Percentiles rank a stretch among this genome's conserved stretches.
Evolutionary conservation across 2,113 vertebrate genomes (phyloP).

Genomic region (Erythrolamprus reginae): DNA sequence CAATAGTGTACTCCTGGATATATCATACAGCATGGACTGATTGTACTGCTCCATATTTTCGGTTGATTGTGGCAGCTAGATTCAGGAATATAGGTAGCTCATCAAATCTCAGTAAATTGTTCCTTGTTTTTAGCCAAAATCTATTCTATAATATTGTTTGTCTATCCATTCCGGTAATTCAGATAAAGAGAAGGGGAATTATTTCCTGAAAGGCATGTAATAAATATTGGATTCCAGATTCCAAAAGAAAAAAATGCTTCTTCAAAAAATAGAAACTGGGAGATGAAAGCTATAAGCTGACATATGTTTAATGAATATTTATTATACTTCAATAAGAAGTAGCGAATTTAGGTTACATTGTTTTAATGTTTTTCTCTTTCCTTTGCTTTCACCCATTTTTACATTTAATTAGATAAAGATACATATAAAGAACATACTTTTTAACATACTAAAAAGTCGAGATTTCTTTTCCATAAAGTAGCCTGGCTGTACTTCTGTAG

Average conservation of each 20-base stretch:
- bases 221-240: neutral
- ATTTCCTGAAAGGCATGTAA: neutral
- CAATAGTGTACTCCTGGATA: neutral
- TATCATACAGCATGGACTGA: neutral
- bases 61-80: neutral
- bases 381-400: neutral
- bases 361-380: neutral
- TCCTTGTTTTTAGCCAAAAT: neutral
- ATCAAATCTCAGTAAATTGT: neutral
- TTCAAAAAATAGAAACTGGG: neutral
- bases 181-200: neutral
- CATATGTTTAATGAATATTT: neutral
- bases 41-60: neutral
- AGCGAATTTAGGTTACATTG: neutral
- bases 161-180: neutral
- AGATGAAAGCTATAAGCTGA: slow-evolving; percentile 1
- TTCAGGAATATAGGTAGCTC: neutral
- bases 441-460: neutral
- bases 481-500: neutral
- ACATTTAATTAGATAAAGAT: neutral
- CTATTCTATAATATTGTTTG: neutral
- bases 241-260: neutral
- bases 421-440: neutral
- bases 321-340: neutral
- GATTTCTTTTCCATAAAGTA: fast-evolving